Conservation (phyloP, 2,113 vertebrate genomes). For the Hyperoodon ampullatus region DNA sequence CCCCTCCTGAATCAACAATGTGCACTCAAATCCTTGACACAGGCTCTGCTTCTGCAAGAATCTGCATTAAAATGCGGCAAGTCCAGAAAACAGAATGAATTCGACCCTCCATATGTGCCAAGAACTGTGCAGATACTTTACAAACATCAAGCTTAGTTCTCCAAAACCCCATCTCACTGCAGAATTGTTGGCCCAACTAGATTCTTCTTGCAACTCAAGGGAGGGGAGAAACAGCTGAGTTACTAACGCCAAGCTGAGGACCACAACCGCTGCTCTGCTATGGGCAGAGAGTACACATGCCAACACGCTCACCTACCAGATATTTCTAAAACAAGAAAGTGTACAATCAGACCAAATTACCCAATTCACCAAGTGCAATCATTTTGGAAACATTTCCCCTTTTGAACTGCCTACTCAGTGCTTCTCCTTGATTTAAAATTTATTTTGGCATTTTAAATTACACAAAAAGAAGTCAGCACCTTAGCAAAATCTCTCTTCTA, state of each 20-base stretch:
- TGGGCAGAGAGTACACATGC: fast-evolving
- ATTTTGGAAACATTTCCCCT: slow-evolving; percentile 2
- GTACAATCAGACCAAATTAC: background rate
- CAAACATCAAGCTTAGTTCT: background rate
- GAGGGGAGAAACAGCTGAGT: background rate
- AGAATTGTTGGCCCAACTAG: background rate
- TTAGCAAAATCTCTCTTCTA: background rate
- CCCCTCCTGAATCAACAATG: no score
- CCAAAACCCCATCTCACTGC: background rate
- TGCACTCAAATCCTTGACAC: background rate
- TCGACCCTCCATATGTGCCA: background rate
- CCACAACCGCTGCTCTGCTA: fast-evolving
- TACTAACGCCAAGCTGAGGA: background rate
- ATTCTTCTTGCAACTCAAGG: background rate
- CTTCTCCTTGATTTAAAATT: background rate
- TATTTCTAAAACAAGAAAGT: background rate
- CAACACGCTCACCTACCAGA: fast-evolving
- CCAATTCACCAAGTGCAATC: background rate
- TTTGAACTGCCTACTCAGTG: background rate
- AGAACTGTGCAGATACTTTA: no score
- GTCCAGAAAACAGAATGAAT: background rate
- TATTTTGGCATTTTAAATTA: slow-evolving; percentile 32
- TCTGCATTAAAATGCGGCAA: background rate
- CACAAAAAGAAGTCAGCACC: background rate
- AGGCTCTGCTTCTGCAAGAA: background rate